phyloP scores from a whole-genome alignment of 2,113 vertebrate species.

The Tiliqua scincoides region DNA sequence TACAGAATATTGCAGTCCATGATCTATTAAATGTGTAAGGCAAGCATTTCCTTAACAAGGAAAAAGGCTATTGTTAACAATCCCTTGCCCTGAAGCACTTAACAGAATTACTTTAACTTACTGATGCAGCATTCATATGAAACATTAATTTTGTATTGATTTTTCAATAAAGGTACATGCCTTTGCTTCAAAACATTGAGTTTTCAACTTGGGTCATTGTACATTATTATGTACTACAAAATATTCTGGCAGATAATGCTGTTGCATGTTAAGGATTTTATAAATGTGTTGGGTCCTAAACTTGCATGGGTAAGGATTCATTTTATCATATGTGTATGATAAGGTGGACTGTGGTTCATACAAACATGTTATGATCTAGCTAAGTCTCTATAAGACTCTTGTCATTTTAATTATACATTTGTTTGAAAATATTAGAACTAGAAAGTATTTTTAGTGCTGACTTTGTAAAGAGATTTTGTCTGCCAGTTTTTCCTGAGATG shows the following conservation, averaged over 20 bases:
- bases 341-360: background rate
- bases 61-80: background rate
- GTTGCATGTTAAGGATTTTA: background rate
- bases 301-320: background rate
- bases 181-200: background rate
- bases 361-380: background rate
- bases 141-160: background rate
- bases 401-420: background rate
- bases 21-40: background rate
- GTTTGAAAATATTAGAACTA: background rate
- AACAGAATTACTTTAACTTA: background rate
- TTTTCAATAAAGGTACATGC: background rate
- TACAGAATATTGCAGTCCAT: fast-evolving
- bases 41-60: background rate
- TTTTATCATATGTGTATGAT: background rate
- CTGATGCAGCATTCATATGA: background rate
- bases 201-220: background rate
- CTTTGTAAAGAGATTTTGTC: background rate
- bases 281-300: background rate
- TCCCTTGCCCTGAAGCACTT: no score
- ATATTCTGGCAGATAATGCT: background rate
- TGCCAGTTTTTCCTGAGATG: conserved; percentile 8
- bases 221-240: background rate
- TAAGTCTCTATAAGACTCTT: background rate
- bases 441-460: background rate